Conservation (phyloP, 2,797 vertebrate genomes). For the Acipenser oxyrinchus region DNA sequence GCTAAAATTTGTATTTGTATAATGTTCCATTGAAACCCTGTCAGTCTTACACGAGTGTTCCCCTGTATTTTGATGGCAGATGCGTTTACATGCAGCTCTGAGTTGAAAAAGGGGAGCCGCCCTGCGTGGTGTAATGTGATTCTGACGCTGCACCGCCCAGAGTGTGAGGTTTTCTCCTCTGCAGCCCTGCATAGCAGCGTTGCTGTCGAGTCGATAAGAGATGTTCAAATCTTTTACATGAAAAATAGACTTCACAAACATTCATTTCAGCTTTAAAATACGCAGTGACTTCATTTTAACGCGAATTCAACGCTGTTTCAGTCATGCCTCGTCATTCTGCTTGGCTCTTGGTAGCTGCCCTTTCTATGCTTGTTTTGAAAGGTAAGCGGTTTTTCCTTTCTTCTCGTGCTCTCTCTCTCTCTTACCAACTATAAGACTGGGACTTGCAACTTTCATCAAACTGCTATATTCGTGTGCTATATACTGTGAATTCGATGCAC, state of each 20-base stretch:
- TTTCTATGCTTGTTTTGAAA: constrained; percentile 40
- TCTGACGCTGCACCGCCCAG: constrained; percentile 13
- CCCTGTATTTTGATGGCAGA: too few relatives aligned
- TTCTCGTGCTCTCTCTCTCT: constrained; percentile 26
- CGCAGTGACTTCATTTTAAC: too few relatives aligned
- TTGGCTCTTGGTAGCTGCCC: constrained; percentile 37
- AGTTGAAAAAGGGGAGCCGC: constrained; percentile 32
- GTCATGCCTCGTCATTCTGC: constrained; percentile 32
- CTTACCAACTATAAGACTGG: too few relatives aligned
- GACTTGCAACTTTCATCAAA: too few relatives aligned
- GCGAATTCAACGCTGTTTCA: constrained; percentile 1
- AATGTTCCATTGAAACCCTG: too few relatives aligned
- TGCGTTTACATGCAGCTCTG: background rate
- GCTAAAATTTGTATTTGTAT: too few relatives aligned
- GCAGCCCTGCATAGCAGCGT: constrained; percentile 30
- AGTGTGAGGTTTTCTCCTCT: background rate
- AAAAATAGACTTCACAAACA: background rate
- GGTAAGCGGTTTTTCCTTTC: constrained; percentile 38
- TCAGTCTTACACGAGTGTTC: too few relatives aligned
- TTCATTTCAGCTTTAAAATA: too few relatives aligned
- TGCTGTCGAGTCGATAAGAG: constrained; percentile 10
- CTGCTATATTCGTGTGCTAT: background rate
- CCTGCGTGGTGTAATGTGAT: constrained; percentile 32
- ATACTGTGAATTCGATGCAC: background rate
- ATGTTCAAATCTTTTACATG: background rate